Evolutionary conservation across 2,113 vertebrate genomes (phyloP), one percentile per base, ranked within the genome.

Genomic region (Anolis sagrei): DNA sequence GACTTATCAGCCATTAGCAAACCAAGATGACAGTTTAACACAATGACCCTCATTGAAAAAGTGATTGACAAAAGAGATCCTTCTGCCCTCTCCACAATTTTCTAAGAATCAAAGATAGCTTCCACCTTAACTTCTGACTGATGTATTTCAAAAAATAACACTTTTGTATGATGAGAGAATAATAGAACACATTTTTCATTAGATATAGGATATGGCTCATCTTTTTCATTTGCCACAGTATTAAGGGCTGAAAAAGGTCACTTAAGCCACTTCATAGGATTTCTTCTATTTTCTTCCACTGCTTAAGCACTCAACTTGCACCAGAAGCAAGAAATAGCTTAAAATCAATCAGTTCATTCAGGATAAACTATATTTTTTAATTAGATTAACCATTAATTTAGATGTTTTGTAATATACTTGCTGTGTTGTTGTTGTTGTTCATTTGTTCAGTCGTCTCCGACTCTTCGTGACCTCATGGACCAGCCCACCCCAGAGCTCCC

Each of bases 31-130:
- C 34, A 49, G 39, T 79, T 93, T 93, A 93, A 89, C 58, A 89
- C 87, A 90, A 34, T 81, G 85, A 84, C 29, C 2, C 0, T 39
- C 91, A 73, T 90, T 92, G 82, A 92, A 85, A 90, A 2, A 91
- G 21, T 89, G 84, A 89, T 80, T 90, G 87, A 89, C 84, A 92
- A 84, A 92, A 83, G 83, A 85, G 78, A 89, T 88, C 77, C 21
- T 74, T 89, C 72, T 29, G 7, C 0, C 0, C 54, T 61, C 27
- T 18, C 0, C 0, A 51, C 54, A 32, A 83, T 90, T 91, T 81
- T 76, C 62, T 29, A 29, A 89, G 27, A 25, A 8, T 36, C 88
- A 86, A 62, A 90, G 39, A 29, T 81, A 58, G 76, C 69, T 86
- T 90, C 79, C 23, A 70, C 4, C 79, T 86, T 89, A 86, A 39